Evolutionary conservation across 2,797 vertebrate species (phyloP).

Genomic region (Pteropus rufus): DNA sequence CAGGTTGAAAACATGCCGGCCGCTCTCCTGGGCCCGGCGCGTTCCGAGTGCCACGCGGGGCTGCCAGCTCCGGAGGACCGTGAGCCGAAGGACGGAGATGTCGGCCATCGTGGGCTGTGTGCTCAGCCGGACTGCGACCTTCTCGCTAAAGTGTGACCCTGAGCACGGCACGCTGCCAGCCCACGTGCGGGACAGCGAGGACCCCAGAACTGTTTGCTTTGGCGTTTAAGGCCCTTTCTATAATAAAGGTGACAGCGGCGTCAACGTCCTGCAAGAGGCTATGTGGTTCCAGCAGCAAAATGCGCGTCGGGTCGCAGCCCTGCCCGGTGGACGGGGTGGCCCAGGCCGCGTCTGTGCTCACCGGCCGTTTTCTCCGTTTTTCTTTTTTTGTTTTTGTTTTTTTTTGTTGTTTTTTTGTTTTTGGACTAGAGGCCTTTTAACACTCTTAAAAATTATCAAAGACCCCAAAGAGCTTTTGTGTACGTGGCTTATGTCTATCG

Average conservation of each 20-base stretch:
- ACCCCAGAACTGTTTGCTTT: not conserved
- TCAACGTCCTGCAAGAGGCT: not conserved
- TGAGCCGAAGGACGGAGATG: too few species aligned
- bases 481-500: not conserved
- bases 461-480: not conserved
- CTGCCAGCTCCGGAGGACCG: too few species aligned
- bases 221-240: not conserved
- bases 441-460: not conserved
- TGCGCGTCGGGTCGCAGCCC: accelerated
- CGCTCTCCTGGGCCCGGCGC: too few species aligned
- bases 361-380: not conserved
- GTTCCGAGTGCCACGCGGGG: too few species aligned
- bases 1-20: too few species aligned
- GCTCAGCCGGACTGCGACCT: not conserved
- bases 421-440: not conserved
- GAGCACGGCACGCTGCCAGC: not conserved
- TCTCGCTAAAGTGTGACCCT: not conserved
- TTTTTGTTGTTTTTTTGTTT: too few species aligned
- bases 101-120: too few species aligned
- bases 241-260: not conserved
- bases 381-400: too few species aligned
- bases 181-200: not conserved
- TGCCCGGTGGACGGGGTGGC: too few species aligned
- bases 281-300: not conserved
- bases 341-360: accelerated